phyloP scores from a whole-genome alignment of 2,797 vertebrate species.

The Amphiprion clarkii region DNA sequence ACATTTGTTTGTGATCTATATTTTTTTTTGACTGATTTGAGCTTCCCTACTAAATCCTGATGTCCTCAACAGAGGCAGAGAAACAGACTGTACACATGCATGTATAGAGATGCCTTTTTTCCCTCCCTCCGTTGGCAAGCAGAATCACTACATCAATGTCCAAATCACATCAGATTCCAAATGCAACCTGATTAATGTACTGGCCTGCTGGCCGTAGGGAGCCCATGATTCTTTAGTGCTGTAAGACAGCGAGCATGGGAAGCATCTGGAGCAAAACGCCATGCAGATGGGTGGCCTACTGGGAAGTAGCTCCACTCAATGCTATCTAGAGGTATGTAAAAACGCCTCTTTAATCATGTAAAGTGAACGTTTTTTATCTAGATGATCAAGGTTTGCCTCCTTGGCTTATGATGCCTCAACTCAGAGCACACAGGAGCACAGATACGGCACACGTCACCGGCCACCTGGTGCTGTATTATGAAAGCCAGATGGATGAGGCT shows the following conservation, averaged over 20 bases:
- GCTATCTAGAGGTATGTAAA: too few relatives aligned
- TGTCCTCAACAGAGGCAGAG: too few relatives aligned
- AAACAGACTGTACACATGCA: not conserved
- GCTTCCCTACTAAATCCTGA: too few relatives aligned
- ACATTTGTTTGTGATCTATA: too few relatives aligned
- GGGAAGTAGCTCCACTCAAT: too few relatives aligned
- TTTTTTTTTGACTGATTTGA: too few relatives aligned
- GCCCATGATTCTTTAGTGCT: slow-evolving; percentile 1
- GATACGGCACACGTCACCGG: not conserved
- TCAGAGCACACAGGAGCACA: not conserved
- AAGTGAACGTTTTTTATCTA: too few relatives aligned
- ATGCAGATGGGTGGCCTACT: not conserved
- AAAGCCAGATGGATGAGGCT: not conserved
- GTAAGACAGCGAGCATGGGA: not conserved
- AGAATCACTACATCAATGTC: slow-evolving; percentile 10
- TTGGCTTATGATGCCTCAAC: too few relatives aligned
- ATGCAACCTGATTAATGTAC: slow-evolving; percentile 17
- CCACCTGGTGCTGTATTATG: not conserved
- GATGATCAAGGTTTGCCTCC: too few relatives aligned
- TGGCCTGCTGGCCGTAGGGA: not conserved
- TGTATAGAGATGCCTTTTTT: not conserved
- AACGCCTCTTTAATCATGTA: too few relatives aligned
- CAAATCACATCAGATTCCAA: too few relatives aligned
- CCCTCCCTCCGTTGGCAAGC: too few relatives aligned
- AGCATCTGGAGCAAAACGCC: not conserved